Base-by-base conservation (phyloP, 2,113 vertebrate genomes). In the Megaceryle maxima region DNA sequence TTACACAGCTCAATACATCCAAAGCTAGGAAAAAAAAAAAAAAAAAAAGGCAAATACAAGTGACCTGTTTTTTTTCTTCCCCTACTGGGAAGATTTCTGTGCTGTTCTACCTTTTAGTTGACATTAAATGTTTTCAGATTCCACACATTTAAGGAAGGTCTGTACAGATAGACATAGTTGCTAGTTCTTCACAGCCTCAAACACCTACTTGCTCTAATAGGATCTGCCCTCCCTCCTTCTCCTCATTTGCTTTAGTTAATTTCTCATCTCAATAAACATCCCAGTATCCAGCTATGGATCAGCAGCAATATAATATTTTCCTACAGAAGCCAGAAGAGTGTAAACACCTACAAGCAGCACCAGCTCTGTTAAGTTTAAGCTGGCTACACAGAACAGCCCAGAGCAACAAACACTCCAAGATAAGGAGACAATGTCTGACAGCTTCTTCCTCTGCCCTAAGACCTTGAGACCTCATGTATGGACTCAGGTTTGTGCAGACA, bases 1-100 rank as follows among this genome's bases (percentile, higher is more conserved):
- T 96, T 92, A 96, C 87, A 94, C 92, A 96, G 91, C 83, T 96
- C 96, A 96, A 83, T 87, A 96, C 74, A 94, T 84, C 74, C 77
- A 33, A 90, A 96, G 91, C 84, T 69, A 67, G 87, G 56, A 13
- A 25, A 24, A 13, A n/a, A 80, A 43, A 24, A 13, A n/a, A 80
- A 43, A 67, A 59, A 63, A 83, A 70, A 13, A 1, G 63, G 76
- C 72, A 88, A 92, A 92, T 83, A 48, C 60, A 94, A 82, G 89
- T 84, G 89, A 92, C 87, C 74, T 94, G 39, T 0, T 67, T 92
- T 88, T 88, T 88, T 56, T 2, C 20, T n/a, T 83, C 6, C 25
- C 43, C 67, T 60, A 43, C 83, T 76, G 68, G 87, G 87, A 89
- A 66, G 77, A 39, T 83, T 94, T 76, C 55, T 70, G 13, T 80